phyloP scores from a whole-genome alignment of 2,113 vertebrate species.

The Tinamus guttatus region DNA sequence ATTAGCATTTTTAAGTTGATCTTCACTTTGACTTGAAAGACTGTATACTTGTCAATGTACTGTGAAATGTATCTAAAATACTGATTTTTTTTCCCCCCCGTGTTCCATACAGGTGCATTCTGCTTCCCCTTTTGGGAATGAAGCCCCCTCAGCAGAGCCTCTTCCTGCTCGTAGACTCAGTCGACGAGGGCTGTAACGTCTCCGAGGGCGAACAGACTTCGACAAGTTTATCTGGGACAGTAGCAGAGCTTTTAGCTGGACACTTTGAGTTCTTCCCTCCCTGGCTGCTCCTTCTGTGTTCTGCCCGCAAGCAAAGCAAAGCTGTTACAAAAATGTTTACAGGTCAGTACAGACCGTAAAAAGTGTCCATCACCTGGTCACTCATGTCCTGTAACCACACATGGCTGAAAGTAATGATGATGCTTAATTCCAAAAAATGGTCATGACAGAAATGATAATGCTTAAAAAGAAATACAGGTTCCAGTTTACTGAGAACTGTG shows the following conservation, averaged over 20 bases:
- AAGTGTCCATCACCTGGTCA: neutral
- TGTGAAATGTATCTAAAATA: neutral
- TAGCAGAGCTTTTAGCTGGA: conserved; percentile 92
- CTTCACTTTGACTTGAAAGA: neutral
- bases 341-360: conserved; percentile 77
- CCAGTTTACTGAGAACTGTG: neutral
- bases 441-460: neutral
- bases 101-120: conserved; percentile 84
- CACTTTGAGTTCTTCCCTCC: conserved; percentile 96
- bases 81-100: accelerated
- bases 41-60: accelerated
- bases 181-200: conserved; percentile 90
- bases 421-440: neutral
- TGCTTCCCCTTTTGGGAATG: conserved; percentile 89
- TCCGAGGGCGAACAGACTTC: conserved; percentile 86
- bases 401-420: neutral
- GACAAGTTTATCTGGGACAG: conserved; percentile 84
- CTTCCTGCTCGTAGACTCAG: conserved; percentile 91
- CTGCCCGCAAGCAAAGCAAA: conserved; percentile 94
- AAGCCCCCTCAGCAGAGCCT: conserved; percentile 91
- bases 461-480: neutral
- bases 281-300: conserved; percentile 95
- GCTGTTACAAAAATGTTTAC: conserved; percentile 96
- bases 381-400: too few relatives aligned
- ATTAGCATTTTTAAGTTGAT: neutral